Percentiles rank a stretch among this genome's conserved stretches.
phyloP scores from a whole-genome alignment of 1,140 invertebrate genomes.

The Octopus sinensis region DNA sequence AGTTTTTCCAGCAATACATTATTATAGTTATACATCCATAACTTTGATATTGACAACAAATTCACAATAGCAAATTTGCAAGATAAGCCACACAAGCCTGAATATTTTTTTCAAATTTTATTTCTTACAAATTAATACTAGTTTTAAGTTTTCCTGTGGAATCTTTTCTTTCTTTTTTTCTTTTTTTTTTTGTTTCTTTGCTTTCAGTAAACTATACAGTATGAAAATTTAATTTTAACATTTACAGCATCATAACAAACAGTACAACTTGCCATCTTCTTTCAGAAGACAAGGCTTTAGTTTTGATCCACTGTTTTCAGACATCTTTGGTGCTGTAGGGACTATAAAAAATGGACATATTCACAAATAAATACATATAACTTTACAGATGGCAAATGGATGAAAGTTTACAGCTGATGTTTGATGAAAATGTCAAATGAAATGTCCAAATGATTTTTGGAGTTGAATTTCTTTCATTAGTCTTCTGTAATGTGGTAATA shows the following conservation, averaged over 20 bases:
- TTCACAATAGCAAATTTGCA: too few relatives aligned
- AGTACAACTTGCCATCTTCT: not conserved
- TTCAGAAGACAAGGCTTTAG: not conserved
- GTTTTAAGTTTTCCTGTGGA: not conserved
- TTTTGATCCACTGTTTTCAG: not conserved
- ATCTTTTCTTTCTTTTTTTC: not conserved
- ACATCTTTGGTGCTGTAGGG: conserved; percentile 5
- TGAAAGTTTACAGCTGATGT: conserved; percentile 14
- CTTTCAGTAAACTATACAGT: conserved; percentile 14
- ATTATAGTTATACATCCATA: too few relatives aligned
- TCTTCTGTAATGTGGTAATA: too few relatives aligned
- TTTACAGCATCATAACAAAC: conserved; percentile 5
- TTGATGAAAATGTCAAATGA: not conserved
- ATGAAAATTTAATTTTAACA: conserved; percentile 14
- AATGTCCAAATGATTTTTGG: not conserved
- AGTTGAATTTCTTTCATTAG: not conserved
- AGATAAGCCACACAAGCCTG: too few relatives aligned
- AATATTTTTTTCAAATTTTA: conserved; percentile 3
- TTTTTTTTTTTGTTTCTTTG: not conserved
- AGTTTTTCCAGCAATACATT: too few relatives aligned
- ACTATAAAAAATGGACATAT: conserved; percentile 17
- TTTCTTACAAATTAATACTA: conserved; percentile 18
- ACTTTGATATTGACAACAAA: too few relatives aligned
- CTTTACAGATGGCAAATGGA: conserved; percentile 15
- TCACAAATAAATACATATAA: conserved; percentile 18